These are phyloP conservation scores for Erpobdella octoculata DNA, from an alignment of 2,888 invertebrate genomes.

Conservation along the genomic window DNA sequence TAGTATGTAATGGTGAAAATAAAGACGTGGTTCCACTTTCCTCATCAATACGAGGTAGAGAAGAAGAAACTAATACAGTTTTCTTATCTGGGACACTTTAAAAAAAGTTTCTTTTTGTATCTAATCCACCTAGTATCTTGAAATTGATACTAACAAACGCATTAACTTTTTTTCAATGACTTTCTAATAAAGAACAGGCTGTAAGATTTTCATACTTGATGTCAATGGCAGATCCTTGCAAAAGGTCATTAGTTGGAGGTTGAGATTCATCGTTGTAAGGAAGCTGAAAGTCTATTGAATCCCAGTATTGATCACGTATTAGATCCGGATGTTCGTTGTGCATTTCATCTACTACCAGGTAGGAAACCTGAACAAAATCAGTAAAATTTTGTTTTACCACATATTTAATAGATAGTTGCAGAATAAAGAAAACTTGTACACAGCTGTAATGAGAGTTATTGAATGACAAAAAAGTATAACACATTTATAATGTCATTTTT, in stretches of 20 bases:
- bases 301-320: conserved; percentile 68
- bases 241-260: conserved; percentile 70
- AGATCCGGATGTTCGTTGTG: conserved; percentile 83
- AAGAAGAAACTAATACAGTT: not conserved
- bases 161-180: no score
- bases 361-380: conserved; percentile 81
- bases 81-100: not conserved
- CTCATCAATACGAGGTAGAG: not conserved
- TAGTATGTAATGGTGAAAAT: not conserved
- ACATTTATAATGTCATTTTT: no score
- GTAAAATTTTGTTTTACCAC: no score
- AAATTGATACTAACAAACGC: no score
- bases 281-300: conserved; percentile 47
- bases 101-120: no score
- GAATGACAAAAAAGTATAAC: no score
- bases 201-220: conserved; percentile 36
- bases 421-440: no score
- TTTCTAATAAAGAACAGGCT: not conserved
- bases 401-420: no score
- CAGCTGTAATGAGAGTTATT: no score
- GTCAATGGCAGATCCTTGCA: conserved; percentile 62
- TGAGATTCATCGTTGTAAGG: conserved; percentile 67
- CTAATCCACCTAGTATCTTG: no score
- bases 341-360: conserved; percentile 87
- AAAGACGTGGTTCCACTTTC: not conserved